phyloP scores from a whole-genome alignment of 2,113 vertebrate genomes.

The Carassius carassius region DNA sequence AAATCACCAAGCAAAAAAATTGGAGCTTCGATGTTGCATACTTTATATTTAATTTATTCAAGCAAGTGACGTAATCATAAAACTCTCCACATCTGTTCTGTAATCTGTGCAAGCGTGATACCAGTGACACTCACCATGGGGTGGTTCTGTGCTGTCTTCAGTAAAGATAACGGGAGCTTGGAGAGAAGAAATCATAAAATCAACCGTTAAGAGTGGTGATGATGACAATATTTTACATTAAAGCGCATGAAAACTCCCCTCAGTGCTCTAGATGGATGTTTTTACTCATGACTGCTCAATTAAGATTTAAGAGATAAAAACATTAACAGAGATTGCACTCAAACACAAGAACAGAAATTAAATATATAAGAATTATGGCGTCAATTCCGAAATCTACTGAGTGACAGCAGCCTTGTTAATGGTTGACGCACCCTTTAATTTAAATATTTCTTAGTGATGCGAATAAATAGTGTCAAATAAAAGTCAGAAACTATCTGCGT shows the following conservation, averaged over 20 bases:
- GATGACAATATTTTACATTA: not conserved
- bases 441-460: not conserved
- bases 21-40: too few relatives aligned
- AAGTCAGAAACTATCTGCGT: not conserved
- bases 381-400: too few relatives aligned
- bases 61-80: too few relatives aligned
- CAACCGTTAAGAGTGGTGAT: not conserved
- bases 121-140: conserved; percentile 99
- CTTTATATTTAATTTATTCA: too few relatives aligned
- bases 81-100: too few relatives aligned
- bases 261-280: not conserved
- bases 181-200: conserved; percentile 14
- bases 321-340: too few relatives aligned
- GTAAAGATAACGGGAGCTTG: conserved; percentile 89
- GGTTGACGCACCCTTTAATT: too few relatives aligned
- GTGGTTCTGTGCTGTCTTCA: conserved; percentile 98
- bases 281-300: too few relatives aligned
- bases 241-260: not conserved
- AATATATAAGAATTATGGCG: too few relatives aligned
- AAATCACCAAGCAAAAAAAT: too few relatives aligned
- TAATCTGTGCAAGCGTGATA: not conserved
- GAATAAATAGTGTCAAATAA: not conserved
- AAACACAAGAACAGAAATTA: too few relatives aligned
- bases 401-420: too few relatives aligned
- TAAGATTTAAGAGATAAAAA: not conserved